Conservation (phyloP, 1,140 invertebrate species). For the Plectrocnemia conspersa region DNA sequence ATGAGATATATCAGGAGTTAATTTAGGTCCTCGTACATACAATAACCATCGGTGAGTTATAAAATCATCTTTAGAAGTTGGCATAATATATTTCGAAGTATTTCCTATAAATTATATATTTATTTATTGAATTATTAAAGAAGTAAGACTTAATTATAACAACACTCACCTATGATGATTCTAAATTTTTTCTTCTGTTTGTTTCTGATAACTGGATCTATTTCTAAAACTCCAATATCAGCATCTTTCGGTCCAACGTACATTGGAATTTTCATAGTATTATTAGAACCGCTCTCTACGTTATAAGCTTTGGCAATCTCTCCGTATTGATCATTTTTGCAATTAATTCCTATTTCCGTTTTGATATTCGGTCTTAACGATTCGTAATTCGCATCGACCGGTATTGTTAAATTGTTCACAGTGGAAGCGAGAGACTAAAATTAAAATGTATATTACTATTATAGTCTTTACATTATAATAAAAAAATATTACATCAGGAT, state of each 20-base stretch:
- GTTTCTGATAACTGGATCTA: conserved; percentile 44
- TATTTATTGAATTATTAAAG: conserved; percentile 33
- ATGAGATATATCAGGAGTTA: conserved; percentile 57
- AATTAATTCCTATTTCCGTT: conserved; percentile 40
- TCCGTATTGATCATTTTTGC: conserved; percentile 39
- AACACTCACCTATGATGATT: conserved; percentile 45
- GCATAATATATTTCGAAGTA: conserved; percentile 77
- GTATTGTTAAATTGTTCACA: conserved; percentile 18
- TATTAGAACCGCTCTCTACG: conserved; percentile 34
- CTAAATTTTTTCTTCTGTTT: conserved; percentile 47
- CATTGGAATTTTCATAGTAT: conserved; percentile 41
- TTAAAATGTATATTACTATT: background rate
- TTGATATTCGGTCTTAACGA: conserved; percentile 19
- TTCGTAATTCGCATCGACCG: conserved; percentile 12
- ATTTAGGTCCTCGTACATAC: conserved; percentile 68
- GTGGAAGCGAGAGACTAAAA: background rate
- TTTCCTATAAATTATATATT: conserved; percentile 63
- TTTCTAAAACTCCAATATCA: conserved; percentile 40
- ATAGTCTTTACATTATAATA: conserved; percentile 7
- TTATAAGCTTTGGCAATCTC: conserved; percentile 21
- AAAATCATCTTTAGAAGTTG: conserved; percentile 59
- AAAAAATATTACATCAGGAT: conserved; percentile 35
- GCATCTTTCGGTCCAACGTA: conserved; percentile 40
- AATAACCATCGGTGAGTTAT: conserved; percentile 89
- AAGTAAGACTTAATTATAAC: conserved; percentile 3